Conservation (phyloP, 23 tunicate species). For the Styela plicata region DNA sequence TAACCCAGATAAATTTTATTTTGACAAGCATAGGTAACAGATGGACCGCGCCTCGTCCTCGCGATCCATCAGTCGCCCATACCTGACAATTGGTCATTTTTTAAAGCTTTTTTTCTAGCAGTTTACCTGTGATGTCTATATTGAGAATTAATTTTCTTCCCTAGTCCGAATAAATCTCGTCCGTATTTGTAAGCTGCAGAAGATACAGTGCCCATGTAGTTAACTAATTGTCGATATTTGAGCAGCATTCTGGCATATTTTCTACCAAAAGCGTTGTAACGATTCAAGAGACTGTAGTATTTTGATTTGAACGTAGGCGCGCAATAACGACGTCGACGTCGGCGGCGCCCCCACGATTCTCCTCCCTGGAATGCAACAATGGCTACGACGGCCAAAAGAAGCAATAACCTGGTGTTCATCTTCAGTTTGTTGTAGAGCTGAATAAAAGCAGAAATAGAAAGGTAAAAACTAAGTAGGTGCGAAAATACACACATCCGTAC, state of each 20-base stretch:
- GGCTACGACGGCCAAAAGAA: background rate
- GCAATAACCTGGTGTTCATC: background rate
- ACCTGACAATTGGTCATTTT: no score
- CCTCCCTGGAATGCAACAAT: background rate
- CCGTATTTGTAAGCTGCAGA: background rate
- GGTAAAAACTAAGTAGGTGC: no score
- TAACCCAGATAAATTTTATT: no score
- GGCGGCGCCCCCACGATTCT: background rate
- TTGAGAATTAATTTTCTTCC: background rate
- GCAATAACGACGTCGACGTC: background rate
- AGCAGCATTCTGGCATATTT: background rate
- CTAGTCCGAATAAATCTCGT: background rate
- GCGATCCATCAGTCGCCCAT: no score
- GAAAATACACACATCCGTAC: no score
- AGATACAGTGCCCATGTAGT: background rate
- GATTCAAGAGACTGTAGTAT: background rate
- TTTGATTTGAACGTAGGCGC: background rate
- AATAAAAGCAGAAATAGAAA: no score
- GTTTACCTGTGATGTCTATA: background rate
- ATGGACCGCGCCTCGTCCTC: no score
- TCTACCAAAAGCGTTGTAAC: background rate
- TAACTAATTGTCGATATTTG: background rate
- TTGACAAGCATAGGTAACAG: no score
- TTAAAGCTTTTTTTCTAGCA: no score
- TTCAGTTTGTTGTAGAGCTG: no score